phyloP scores from a whole-genome alignment of 2,888 invertebrate species.

The Synanthedon formicaeformis region DNA sequence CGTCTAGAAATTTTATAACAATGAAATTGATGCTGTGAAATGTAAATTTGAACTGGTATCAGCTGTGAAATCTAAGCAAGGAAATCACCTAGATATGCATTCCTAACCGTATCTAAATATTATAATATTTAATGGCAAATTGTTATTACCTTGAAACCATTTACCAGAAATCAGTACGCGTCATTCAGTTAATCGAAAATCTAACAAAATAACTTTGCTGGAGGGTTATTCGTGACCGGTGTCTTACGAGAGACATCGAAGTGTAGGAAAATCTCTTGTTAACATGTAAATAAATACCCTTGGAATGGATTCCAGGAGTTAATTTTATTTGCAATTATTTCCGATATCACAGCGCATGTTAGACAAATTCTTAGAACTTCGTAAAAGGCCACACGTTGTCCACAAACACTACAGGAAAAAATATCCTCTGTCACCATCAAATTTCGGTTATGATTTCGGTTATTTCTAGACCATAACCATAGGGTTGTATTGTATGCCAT shows the following conservation, averaged over 20 bases:
- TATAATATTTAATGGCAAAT: background rate
- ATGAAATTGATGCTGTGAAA: no score
- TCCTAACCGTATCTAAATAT: no score
- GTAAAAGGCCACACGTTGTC: background rate
- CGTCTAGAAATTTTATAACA: no score
- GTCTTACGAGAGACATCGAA: constrained; percentile 8
- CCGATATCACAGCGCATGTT: background rate
- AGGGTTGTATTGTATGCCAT: no score
- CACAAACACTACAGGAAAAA: no score
- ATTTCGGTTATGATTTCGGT: no score
- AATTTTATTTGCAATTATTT: constrained; percentile 10
- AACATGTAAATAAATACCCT: background rate
- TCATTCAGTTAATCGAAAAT: constrained; percentile 1
- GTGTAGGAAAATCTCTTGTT: background rate
- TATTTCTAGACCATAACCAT: no score
- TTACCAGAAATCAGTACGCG: background rate
- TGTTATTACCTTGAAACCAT: background rate
- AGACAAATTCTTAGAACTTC: background rate
- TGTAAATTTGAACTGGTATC: no score
- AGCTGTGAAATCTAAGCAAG: no score
- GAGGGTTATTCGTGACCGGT: constrained; percentile 14
- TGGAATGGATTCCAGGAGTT: constrained; percentile 12
- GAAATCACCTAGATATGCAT: no score
- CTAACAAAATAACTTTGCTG: constrained; percentile 9
- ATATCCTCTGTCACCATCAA: no score